Base-by-base conservation (phyloP, 1,140 invertebrate genomes). In the Heterodera carotae region DNA sequence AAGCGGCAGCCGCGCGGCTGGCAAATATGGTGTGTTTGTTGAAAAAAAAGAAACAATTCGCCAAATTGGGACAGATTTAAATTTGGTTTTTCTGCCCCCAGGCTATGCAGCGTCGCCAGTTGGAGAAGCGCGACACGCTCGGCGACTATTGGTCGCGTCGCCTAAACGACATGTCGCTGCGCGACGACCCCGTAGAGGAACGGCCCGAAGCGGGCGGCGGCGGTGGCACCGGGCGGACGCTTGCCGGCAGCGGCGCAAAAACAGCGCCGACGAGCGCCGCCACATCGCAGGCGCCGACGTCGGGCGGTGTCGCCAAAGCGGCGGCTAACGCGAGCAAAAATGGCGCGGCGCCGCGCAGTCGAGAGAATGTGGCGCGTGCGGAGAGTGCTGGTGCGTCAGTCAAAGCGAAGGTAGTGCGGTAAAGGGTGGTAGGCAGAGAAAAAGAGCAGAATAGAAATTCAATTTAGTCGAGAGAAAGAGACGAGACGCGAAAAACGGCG, bases 51-150 rank as follows among this genome's bases (percentile, higher is more conserved):
- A 12, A 12, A 12, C 39, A 31, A 79, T 83, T 29, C 72, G 22
- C 53, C 80, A 81, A 56, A 53, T 22, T 18, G 48, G 12, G 48
- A 5, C 18, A 22, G 5, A 56, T 18, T 56, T 56, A 56, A 56
- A 15, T 2, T 18, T 22, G 18, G 0, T 1, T 18, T 56, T 56
- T 56, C 48, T 4, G 48, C 22, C 15, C 22, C 48, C 48, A 56
- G 48, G 48, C 62, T 7, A 62, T 77, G 76, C 60, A 78, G 74
- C 64, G 59, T 36, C 70, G 79, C 3, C 75, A 75, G 10, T 53
- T 84, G 31, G 80, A 83, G 36, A 83, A 84, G 59, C 81, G 82
- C 15, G 83, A 84, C 67, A 85, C 83, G 2, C 83, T 85, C 25
- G 78, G 78, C 39, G 84, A 84, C 56, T 84, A 83, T 64, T 84